Base-by-base conservation (phyloP, 2,888 invertebrate genomes). In the Tipula confusa region DNA sequence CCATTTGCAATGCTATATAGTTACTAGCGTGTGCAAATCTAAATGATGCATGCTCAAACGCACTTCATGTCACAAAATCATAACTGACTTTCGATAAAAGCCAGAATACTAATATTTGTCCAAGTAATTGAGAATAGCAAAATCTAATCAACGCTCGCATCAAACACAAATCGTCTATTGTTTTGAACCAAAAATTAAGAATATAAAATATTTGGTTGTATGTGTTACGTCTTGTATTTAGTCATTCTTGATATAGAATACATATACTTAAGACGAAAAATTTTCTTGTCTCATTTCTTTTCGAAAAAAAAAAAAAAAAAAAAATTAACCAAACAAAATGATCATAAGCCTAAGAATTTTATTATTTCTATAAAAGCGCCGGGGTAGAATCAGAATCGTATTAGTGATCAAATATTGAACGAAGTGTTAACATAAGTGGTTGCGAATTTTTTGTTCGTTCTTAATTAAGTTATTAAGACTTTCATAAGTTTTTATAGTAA, bases 281-380 rank as follows among this genome's bases (percentile, higher is more conserved):
- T 64, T 64, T 64, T 64, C 64, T 64, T 64, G 64, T 18, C 64
- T 64, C 24, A 64, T 64, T 64, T 64, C 64, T 64, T 64, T 64
- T 64, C 24, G 64, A 38, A 0, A 2, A 38, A 4, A 38, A 38
- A 38, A 38, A 38, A 0, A 0, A 38, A 13, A 38, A 38, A 13
- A 64, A 18, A 2, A 18, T 9, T 24, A 64, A 24, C 18, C 64
- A 64, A 64, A 64, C 24, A 64, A 64, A 64, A 64, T 64, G 24
- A 2, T 6, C 43, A 43, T 15, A 43, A 13, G 64, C 24, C 24
- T 64, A 64, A 64, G 64, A 64, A 64, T 64, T 64, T 64, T 64
- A 64, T 64, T 24, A 24, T 64, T 64, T 64, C 64, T 64, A 64
- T 64, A 64, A 64, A 64, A 64, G 64, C 64, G 24, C 64, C 24